Conservation (phyloP, 1,140 invertebrate species). For the Camponotus floridanus region DNA sequence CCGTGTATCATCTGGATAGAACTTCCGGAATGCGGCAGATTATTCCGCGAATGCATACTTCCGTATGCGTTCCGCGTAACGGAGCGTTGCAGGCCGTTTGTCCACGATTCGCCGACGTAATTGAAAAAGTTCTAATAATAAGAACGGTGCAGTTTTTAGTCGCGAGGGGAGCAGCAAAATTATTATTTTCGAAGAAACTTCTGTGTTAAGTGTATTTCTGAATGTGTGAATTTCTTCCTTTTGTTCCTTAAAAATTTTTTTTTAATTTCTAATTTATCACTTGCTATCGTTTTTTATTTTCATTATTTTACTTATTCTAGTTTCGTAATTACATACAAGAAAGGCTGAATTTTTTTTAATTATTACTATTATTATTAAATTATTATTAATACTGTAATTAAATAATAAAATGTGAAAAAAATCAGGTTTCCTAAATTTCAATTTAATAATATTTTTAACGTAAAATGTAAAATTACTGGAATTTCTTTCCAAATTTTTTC, state of each 20-base stretch:
- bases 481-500: background rate
- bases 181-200: background rate
- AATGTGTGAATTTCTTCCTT: too few relatives aligned
- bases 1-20: constrained; percentile 61
- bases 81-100: constrained; percentile 51
- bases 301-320: background rate
- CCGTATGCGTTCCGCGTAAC: constrained; percentile 60
- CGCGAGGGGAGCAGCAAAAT: background rate
- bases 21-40: constrained; percentile 65
- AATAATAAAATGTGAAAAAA: background rate
- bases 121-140: constrained; percentile 5
- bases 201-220: background rate
- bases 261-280: background rate
- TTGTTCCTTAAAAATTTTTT: background rate
- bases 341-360: background rate
- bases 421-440: background rate
- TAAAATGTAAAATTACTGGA: background rate
- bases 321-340: background rate
- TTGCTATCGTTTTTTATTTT: background rate
- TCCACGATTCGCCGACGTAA: constrained; percentile 39
- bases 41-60: constrained; percentile 50
- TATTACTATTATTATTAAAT: background rate
- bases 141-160: constrained; percentile 9
- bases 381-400: constrained; percentile 5
- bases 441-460: background rate